Conservation (phyloP, 1,140 invertebrate species). For the Nasonia longicornis region DNA sequence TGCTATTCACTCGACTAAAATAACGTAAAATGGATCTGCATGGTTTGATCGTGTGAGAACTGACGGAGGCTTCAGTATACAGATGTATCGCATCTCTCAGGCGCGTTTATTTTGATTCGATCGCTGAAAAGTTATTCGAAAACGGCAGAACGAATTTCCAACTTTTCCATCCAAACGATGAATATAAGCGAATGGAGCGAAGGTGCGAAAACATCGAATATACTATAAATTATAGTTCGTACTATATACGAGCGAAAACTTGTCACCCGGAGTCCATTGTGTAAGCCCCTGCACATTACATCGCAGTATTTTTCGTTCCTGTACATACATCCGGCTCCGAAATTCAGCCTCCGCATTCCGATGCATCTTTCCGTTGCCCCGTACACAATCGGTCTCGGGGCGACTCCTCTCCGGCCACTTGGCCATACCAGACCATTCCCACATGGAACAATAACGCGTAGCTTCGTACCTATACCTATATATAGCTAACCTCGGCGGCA, state of each 20-base stretch:
- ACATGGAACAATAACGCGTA: conserved; percentile 28
- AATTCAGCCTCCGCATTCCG: conserved; percentile 10
- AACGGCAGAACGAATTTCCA: too few relatives aligned
- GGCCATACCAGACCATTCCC: background rate
- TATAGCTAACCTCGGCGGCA: background rate
- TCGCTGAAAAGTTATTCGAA: too few relatives aligned
- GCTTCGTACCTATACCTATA: background rate
- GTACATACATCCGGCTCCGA: background rate
- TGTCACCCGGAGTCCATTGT: background rate
- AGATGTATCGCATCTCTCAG: too few relatives aligned
- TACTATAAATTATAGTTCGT: too few relatives aligned
- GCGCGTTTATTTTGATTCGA: too few relatives aligned
- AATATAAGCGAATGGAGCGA: too few relatives aligned
- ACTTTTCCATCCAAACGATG: too few relatives aligned
- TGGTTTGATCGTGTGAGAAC: too few relatives aligned
- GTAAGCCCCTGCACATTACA: background rate
- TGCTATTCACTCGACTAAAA: background rate
- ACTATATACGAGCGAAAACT: background rate
- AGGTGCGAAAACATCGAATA: background rate
- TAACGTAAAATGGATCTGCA: background rate
- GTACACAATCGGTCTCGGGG: background rate
- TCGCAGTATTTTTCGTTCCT: background rate
- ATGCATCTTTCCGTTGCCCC: conserved; percentile 24
- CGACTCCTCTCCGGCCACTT: background rate
- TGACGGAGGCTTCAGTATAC: too few relatives aligned